A percentile compares a stretch with the other conserved stretches of the same genome.
These are phyloP conservation scores for Choloepus didactylus DNA, from an alignment of 2,797 vertebrate species.

Conservation along the genomic window DNA sequence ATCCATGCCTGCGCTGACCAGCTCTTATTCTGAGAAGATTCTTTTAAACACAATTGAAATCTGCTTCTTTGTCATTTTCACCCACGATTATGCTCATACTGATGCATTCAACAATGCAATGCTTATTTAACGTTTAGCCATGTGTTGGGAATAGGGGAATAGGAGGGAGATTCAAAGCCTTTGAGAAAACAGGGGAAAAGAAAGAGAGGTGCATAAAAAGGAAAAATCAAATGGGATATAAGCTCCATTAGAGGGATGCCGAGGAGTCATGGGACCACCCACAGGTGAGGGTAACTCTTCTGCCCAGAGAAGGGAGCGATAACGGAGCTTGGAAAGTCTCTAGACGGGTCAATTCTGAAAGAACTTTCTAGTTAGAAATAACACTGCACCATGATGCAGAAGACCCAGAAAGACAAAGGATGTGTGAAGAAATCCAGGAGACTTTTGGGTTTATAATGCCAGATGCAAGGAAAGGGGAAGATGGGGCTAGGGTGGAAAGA, in stretches of 20 bases:
- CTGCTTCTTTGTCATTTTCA: neutral
- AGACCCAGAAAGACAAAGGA: neutral
- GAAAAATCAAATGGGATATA: neutral
- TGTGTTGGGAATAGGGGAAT: neutral
- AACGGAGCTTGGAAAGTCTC: neutral
- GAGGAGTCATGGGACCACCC: neutral
- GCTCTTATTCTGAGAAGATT: neutral
- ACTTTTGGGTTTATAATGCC: neutral
- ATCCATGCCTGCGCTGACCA: neutral
- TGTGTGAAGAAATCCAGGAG: neutral
- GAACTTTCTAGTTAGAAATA: neutral
- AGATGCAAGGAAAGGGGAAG: neutral
- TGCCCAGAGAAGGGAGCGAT: neutral
- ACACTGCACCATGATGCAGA: fast-evolving
- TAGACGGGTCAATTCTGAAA: neutral
- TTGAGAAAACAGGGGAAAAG: neutral
- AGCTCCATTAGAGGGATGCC: neutral
- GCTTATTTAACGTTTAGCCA: neutral
- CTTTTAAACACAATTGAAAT: neutral
- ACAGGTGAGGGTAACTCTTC: neutral
- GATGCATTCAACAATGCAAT: neutral
- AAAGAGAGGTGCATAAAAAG: neutral
- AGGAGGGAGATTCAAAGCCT: neutral
- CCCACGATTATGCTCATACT: neutral
- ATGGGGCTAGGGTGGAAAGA: neutral